Percentiles rank a stretch among this genome's conserved stretches.
phyloP scores from a whole-genome alignment of 2,797 vertebrate species.

The Malurus splendens region DNA sequence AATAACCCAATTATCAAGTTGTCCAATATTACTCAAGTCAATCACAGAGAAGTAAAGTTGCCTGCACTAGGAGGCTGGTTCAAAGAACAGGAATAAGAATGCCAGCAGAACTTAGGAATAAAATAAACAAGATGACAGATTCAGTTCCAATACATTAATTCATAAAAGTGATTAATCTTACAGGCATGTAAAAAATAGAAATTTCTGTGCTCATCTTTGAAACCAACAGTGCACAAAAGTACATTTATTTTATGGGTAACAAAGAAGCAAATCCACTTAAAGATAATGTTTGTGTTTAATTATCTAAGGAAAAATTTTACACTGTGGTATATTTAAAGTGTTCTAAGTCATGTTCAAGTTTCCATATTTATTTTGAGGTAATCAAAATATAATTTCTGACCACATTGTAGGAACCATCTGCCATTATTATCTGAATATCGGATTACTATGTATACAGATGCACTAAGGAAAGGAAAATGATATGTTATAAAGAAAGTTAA shows the following conservation, averaged over 20 bases:
- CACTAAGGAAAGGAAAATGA: neutral
- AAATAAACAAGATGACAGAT: neutral
- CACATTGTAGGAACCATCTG: neutral
- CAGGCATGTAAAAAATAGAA: neutral
- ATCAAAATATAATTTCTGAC: neutral
- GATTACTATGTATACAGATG: neutral
- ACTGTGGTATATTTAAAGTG: neutral
- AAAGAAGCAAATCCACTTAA: neutral
- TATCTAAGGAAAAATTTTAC: neutral
- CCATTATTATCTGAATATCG: neutral
- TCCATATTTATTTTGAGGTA: neutral
- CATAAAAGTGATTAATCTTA: neutral
- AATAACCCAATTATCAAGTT: slow-evolving; percentile 48
- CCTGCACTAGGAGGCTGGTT: neutral
- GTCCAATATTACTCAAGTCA: neutral
- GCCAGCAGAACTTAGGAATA: neutral
- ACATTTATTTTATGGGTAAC: neutral
- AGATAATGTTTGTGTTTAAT: neutral
- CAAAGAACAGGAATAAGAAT: neutral
- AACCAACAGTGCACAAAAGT: neutral
- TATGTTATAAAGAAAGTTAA: neutral
- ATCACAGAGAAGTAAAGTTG: neutral
- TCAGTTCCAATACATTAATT: neutral
- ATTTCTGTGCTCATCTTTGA: neutral
- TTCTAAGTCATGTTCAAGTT: neutral